These are phyloP conservation scores for Polymixis lichenea DNA, from an alignment of 2,888 invertebrate species.

Conservation along the genomic window DNA sequence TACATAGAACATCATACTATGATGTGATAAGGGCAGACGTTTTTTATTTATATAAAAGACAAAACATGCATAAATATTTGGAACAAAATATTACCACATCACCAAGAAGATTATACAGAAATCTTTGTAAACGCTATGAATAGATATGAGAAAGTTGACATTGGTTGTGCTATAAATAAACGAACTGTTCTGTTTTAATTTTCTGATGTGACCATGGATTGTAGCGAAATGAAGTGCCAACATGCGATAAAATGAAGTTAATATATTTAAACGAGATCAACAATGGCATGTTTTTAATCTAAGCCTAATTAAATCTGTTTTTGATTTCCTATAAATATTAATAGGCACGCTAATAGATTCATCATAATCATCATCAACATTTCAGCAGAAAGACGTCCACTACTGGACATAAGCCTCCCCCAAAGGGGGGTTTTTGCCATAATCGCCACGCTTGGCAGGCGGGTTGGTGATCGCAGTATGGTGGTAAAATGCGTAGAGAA, in stretches of 20 bases:
- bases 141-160: constrained; percentile 35
- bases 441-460: too few species aligned
- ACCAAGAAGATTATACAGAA: constrained; percentile 10
- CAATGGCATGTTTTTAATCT: not conserved
- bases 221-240: not conserved
- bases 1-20: not conserved
- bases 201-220: not conserved
- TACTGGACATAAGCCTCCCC: too few species aligned
- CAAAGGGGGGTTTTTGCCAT: too few species aligned
- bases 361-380: too few species aligned
- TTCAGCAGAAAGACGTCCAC: too few species aligned
- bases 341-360: not conserved
- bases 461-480: too few species aligned
- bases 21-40: too few species aligned
- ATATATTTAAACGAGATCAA: not conserved
- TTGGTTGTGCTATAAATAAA: constrained; percentile 16
- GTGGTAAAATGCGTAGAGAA: too few species aligned
- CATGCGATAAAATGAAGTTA: too few species aligned
- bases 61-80: constrained; percentile 2
- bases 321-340: not conserved
- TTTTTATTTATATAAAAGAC: not conserved
- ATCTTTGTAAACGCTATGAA: constrained; percentile 30
- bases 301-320: not conserved
- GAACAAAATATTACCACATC: constrained; percentile 19
- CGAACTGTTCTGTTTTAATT: constrained; percentile 16